These are phyloP conservation scores for Prenolepis imparis DNA, from an alignment of 2,888 invertebrate species.

Conservation along the genomic window DNA sequence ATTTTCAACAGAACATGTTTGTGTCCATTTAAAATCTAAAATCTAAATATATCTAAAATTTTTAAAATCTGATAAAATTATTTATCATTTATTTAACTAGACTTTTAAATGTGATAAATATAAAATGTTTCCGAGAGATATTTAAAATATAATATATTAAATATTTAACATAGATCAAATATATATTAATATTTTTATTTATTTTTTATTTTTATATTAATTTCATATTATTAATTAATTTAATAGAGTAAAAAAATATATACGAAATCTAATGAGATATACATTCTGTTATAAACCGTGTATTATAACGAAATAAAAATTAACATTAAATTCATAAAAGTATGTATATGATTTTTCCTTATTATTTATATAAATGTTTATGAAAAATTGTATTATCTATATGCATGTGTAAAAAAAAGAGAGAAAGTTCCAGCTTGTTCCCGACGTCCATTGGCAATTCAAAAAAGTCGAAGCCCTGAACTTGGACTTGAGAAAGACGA, in stretches of 20 bases:
- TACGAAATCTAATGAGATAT: background rate
- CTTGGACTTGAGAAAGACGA: conserved; percentile 68
- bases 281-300: background rate
- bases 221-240: background rate
- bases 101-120: background rate
- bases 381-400: background rate
- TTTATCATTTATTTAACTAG: background rate
- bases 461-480: conserved; percentile 63
- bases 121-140: background rate
- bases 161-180: background rate
- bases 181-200: background rate
- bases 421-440: background rate
- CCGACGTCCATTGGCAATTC: background rate
- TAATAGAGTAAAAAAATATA: background rate
- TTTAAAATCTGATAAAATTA: too few relatives aligned
- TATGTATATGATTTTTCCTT: background rate
- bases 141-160: conserved; percentile 19
- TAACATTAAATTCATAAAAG: background rate
- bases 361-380: conserved; percentile 29
- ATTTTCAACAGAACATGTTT: background rate
- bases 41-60: too few relatives aligned
- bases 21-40: background rate
- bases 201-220: background rate
- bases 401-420: background rate
- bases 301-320: conserved; percentile 20